Evolutionary conservation across 2,113 vertebrate genomes (phyloP), one percentile per base, ranked within the genome.

Genomic region (Marmota flaviventris): DNA sequence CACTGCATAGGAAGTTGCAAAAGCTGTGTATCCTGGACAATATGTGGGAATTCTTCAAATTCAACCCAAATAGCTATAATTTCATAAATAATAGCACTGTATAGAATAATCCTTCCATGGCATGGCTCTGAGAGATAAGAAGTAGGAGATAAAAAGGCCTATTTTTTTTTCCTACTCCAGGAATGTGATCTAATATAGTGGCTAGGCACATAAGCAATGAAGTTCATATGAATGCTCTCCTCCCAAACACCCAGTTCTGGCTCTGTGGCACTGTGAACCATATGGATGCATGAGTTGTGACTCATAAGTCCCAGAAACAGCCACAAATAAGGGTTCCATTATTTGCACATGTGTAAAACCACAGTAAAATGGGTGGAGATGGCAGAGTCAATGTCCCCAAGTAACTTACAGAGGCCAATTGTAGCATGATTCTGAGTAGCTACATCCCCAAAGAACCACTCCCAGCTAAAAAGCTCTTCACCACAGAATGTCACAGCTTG

Each of bases 311-410:
- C 45, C 45, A 45, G 45, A 45, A 45, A 45, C 37, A 92, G 79
- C 48, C 85, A 94, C 91, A 77, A 97, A 88, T 92, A 94, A 94
- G 85, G 58, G 61, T 77, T 96, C 88, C 72, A 79, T 95, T 85
- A 90, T 79, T 90, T 94, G 61, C 85, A 81, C 82, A 78, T 90
- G 82, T 16, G 4, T 88, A 95, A 93, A 97, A 65, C 81, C 84
- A 82, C 29, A 90, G 37, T 22, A 85, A 90, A 76, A 95, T 87
- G 88, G 81, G 51, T 92, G 8, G 48, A 58, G 84, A 18, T 45
- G 76, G 88, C 70, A 95, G 82, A 97, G 48, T 37, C 65, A 58
- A 67, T 10, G 3, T 65, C 76, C 84, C 51, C 85, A 45, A 81
- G 85, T 84, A 63, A 85, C 96, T 94, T 79, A 65, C 84, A 92